Evolutionary conservation across 1,140 invertebrate species (phyloP), one percentile per base, ranked within the genome.

Genomic region (Phymorhynchus buccinoides): DNA sequence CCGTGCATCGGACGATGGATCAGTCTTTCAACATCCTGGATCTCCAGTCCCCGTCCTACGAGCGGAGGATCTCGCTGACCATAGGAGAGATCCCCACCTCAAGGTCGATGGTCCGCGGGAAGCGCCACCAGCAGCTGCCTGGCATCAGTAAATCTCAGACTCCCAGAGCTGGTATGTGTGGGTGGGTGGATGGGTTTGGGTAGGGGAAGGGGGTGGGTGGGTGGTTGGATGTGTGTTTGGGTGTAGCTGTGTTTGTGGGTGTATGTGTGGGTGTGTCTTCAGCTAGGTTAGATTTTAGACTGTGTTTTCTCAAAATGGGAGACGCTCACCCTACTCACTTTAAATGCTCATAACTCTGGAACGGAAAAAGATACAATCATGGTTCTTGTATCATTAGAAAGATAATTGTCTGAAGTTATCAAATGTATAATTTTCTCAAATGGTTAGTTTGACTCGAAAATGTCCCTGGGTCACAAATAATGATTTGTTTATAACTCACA

Each of bases 191-290:
- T 73, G 71, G 32, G 71, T 73, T n/a, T 73, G 71, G 32, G 71
- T 73, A 32, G 32, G 71, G 32, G 71, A 35, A 32, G 32, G 71
- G 32, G 71, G 71, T 73, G 71, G 32, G 71, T 73, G 71, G 32
- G 71, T 73, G 71, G 32, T n/a, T 73, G 71, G 32, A 32, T 73
- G 71, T 73, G 71, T 71, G 71, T 73, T n/a, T 73, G 71, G 32
- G 71, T 73, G 71, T 73, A 32, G 32, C 30, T 73, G 71, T 73
- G 71, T 73, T 12, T 35, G 71, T 73, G 71, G 32, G 71, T 73
- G 71, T 73, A 32, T 73, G 71, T 73, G 71, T 73, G 71, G 32
- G 71, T 73, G 71, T 73, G 71, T 73, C n/a, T n/a, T n/a, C n/a
- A n/a, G n/a, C n/a, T n/a, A n/a, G n/a, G 71, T 73, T 71, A n/a